These are phyloP conservation scores for Rattus norvegicus DNA, from an alignment of 2,113 vertebrate species.

Conservation along the genomic window DNA sequence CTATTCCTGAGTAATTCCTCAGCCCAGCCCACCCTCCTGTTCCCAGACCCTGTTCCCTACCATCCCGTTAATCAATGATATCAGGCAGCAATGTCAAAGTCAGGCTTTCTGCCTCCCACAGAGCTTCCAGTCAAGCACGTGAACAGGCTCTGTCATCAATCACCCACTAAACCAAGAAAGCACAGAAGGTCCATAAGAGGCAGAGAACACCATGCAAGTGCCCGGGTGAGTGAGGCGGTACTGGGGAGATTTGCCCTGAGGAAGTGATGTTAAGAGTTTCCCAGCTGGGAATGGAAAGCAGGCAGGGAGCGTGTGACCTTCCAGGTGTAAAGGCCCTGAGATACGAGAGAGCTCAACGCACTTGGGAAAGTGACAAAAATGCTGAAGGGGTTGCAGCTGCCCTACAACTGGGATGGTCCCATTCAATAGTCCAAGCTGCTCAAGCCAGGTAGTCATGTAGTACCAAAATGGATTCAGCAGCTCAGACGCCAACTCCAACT, in stretches of 20 bases:
- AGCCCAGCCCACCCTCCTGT: fast-evolving
- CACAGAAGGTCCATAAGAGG: background rate
- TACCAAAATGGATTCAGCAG: fast-evolving
- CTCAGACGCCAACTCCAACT: background rate
- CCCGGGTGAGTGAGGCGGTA: too few species aligned
- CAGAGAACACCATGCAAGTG: fast-evolving
- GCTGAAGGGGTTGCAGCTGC: fast-evolving
- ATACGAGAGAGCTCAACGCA: fast-evolving
- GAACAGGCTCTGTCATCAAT: background rate
- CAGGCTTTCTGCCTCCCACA: background rate
- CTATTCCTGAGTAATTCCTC: too few species aligned
- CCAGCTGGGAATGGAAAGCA: background rate
- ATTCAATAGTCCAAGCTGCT: background rate
- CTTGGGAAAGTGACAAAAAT: background rate
- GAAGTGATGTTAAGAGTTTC: background rate
- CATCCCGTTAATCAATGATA: background rate
- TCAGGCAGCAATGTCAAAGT: background rate
- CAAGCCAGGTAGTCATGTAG: background rate
- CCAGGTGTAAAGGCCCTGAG: background rate
- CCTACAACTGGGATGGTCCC: background rate
- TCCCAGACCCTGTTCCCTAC: fast-evolving
- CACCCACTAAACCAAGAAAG: background rate
- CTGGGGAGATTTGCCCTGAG: background rate
- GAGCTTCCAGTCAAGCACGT: background rate
- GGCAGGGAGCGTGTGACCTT: background rate